Conservation (phyloP, 2,888 invertebrate species). For the Idaea dimidiata region DNA sequence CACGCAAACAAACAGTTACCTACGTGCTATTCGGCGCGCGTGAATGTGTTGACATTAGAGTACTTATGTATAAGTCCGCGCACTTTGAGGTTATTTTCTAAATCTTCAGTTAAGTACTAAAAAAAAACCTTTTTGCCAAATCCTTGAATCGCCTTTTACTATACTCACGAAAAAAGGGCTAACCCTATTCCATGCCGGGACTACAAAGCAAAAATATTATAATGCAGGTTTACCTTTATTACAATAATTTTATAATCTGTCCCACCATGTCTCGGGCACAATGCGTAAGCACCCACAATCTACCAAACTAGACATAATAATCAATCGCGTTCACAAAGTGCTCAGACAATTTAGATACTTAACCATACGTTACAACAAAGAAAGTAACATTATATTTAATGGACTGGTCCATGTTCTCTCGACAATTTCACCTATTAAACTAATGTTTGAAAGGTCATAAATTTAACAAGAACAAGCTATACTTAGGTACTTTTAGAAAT, state of each 20-base stretch:
- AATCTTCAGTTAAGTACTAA: not conserved
- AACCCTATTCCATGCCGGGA: no score
- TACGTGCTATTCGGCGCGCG: slow-evolving; percentile 32
- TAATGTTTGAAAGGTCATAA: not conserved
- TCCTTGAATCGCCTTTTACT: no score
- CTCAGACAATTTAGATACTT: slow-evolving; percentile 26
- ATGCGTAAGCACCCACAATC: slow-evolving; percentile 7
- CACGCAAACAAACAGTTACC: slow-evolving; percentile 46
- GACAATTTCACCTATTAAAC: not conserved
- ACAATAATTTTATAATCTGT: not conserved
- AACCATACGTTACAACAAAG: slow-evolving; percentile 35
- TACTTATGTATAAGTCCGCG: not conserved
- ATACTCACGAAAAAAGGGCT: no score
- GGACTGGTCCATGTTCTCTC: slow-evolving; percentile 14
- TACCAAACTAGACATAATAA: slow-evolving; percentile 20
- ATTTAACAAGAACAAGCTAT: not conserved
- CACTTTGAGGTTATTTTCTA: not conserved
- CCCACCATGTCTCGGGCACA: not conserved
- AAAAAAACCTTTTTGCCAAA: not conserved
- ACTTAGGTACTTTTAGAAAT: not conserved
- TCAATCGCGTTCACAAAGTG: slow-evolving; percentile 24
- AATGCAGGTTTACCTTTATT: not conserved
- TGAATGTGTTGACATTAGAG: not conserved
- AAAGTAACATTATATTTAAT: slow-evolving; percentile 45
- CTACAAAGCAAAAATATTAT: not conserved